Evolutionary conservation across 2,888 invertebrate species (phyloP).

Genomic region (Endomychus coccineus): DNA sequence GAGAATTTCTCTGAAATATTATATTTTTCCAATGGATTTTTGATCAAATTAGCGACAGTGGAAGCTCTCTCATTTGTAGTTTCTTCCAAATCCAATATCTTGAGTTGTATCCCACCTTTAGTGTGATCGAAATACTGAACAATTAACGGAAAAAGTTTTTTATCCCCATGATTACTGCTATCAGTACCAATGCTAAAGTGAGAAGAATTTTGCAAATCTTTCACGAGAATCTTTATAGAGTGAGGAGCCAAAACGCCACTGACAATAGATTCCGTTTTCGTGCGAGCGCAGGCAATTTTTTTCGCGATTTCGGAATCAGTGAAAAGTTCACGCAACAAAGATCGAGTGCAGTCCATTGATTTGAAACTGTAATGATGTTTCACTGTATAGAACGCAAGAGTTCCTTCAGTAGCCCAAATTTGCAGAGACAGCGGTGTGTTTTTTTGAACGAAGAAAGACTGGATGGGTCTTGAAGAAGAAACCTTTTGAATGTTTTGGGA

Average conservation of each 20-base stretch:
- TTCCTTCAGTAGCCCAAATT: slow-evolving; percentile 23
- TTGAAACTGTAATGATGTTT: slow-evolving; percentile 26
- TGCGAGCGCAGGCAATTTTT: slow-evolving; percentile 20
- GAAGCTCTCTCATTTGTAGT: slow-evolving; percentile 12
- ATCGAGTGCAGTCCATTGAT: slow-evolving; percentile 26
- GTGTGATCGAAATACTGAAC: slow-evolving; percentile 22
- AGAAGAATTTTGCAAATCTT: slow-evolving; percentile 4
- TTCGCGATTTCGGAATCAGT: slow-evolving; percentile 23
- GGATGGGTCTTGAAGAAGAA: no score
- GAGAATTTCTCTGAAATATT: slow-evolving; percentile 12
- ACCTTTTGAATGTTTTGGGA: no score
- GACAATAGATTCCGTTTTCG: slow-evolving; percentile 21
- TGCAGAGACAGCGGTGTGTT: no score
- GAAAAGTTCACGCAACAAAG: slow-evolving; percentile 21
- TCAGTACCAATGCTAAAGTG: slow-evolving; percentile 21
- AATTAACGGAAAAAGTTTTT: slow-evolving; percentile 23
- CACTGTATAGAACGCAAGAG: slow-evolving; percentile 27
- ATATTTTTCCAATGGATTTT: slow-evolving; percentile 7
- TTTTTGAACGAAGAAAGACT: no score
- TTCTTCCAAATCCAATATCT: no score
- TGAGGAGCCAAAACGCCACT: slow-evolving; percentile 11
- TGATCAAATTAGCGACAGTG: slow-evolving; percentile 5
- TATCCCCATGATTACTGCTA: slow-evolving; percentile 20
- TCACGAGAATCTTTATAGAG: not conserved
- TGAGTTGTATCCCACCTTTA: slow-evolving; percentile 17